Conservation (phyloP, 2,113 vertebrate species). For the Prunella himalayana region DNA sequence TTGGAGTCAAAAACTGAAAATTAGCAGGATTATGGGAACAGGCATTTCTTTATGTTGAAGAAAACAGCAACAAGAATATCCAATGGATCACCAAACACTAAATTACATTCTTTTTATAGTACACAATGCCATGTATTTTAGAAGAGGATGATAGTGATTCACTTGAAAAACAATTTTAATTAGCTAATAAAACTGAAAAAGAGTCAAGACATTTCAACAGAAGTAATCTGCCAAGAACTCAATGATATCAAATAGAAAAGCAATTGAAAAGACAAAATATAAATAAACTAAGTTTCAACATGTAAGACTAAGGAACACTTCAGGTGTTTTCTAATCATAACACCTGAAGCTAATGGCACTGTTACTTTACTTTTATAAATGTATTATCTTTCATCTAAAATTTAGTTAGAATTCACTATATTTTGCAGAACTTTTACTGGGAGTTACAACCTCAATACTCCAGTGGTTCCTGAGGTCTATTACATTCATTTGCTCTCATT, state of each 20-base stretch:
- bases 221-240: neutral
- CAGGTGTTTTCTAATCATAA: neutral
- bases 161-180: neutral
- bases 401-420: neutral
- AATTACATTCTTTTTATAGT: neutral
- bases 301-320: neutral
- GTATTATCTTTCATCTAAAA: neutral
- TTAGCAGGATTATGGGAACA: neutral
- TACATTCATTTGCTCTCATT: neutral
- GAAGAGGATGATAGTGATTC: neutral
- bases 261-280: neutral
- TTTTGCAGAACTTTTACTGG: neutral
- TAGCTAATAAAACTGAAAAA: neutral
- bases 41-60: neutral
- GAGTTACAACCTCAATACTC: neutral
- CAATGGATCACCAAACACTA: neutral
- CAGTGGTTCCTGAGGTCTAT: neutral
- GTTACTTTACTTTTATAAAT: neutral
- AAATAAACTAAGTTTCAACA: neutral
- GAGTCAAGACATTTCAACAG: neutral
- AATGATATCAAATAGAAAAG: neutral
- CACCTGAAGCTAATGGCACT: neutral
- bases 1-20: neutral
- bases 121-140: neutral
- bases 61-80: neutral